Conservation (phyloP, 1,140 invertebrate genomes). For the Ptiloglossa arizonensis region DNA sequence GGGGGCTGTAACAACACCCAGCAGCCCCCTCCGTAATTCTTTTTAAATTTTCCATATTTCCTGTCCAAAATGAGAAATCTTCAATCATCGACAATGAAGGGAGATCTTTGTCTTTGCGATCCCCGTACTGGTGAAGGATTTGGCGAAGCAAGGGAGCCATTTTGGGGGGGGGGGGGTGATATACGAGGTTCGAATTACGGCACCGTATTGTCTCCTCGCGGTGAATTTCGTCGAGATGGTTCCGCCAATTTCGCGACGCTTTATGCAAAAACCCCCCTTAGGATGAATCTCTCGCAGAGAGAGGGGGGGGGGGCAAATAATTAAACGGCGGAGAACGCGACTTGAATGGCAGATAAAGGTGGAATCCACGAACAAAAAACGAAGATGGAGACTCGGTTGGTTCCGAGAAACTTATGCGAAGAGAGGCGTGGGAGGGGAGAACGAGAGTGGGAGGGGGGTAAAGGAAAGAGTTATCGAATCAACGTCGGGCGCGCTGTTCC, state of each 20-base stretch:
- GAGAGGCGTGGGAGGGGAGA: neutral
- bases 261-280: neutral
- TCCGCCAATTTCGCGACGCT: too few species aligned
- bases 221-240: neutral
- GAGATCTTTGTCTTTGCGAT: too few species aligned
- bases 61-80: too few species aligned
- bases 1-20: too few species aligned
- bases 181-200: neutral
- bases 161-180: neutral
- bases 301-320: neutral
- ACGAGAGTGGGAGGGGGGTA: neutral
- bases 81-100: too few species aligned
- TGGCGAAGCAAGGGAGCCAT: constrained; percentile 24
- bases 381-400: neutral
- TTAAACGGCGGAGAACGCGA: neutral
- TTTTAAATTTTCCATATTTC: too few species aligned
- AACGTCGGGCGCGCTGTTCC: neutral
- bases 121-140: constrained; percentile 36
- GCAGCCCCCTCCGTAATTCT: too few species aligned
- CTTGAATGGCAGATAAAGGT: neutral
- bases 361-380: neutral
- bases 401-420: neutral
- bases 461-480: constrained; percentile 11
- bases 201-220: neutral
- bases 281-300: too few species aligned